These are phyloP conservation scores for Probosciger aterrimus DNA, from an alignment of 2,113 vertebrate genomes.

Conservation along the genomic window DNA sequence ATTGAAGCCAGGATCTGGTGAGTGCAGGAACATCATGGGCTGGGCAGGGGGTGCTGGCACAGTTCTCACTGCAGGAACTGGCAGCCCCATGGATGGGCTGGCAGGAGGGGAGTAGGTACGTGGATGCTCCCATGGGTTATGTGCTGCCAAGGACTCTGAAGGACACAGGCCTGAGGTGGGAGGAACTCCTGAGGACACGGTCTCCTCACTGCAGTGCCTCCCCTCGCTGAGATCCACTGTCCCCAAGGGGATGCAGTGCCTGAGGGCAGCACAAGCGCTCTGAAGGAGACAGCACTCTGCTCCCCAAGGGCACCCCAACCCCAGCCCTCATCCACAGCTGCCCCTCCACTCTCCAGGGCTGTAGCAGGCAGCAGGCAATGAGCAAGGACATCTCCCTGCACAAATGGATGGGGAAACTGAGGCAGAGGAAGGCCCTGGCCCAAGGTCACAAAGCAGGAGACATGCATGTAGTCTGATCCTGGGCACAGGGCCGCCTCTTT, in stretches of 20 bases:
- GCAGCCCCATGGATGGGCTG: neutral
- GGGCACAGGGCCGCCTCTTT: neutral
- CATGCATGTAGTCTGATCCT: neutral
- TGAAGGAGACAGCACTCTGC: neutral
- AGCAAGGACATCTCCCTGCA: neutral
- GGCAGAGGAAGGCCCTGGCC: neutral
- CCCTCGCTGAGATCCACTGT: neutral
- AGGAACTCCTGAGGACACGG: neutral
- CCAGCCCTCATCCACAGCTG: neutral
- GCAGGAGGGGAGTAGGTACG: neutral
- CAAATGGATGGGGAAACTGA: neutral
- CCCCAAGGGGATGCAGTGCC: rapidly evolving
- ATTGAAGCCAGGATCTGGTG: neutral
- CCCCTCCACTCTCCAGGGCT: neutral
- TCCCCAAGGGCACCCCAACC: neutral
- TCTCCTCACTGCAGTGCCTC: neutral
- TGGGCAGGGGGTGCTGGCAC: neutral
- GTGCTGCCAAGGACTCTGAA: conserved; percentile 32
- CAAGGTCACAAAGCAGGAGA: conserved; percentile 21
- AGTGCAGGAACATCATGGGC: neutral
- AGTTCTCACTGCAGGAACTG: rapidly evolving
- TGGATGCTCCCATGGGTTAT: neutral
- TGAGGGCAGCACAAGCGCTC: neutral
- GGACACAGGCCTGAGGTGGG: neutral
- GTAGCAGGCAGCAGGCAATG: neutral